Evolutionary conservation across 2,113 vertebrate genomes (phyloP), one percentile per base, ranked within the genome.

Genomic region (Anser brachyrhynchus): DNA sequence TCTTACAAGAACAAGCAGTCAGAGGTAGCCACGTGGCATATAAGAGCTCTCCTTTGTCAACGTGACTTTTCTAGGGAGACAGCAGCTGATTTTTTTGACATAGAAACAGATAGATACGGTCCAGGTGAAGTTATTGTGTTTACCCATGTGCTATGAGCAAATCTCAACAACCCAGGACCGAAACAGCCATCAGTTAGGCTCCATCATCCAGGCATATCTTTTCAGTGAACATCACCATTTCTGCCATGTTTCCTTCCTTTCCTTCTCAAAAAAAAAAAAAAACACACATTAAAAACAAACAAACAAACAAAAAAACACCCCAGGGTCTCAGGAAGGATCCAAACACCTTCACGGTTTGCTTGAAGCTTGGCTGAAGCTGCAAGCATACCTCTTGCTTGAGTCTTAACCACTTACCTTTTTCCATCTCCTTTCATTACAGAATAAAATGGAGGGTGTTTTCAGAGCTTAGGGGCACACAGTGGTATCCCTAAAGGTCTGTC

Each of bases 391-490:
- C 41, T 22, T 51, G n/a, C 35, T 54, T 62, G 86, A 55, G 31
- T 8, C 86, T n/a, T 4, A 10, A 46, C 31, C 29, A 9, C 14
- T 8, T 37, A 9, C 8, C 28, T 31, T 61, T 41, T 57, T 35
- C 65, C 44, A 28, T 23, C 46, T 64, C 20, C 11, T 39, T 20
- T 46, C 12, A 2, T 5, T 8, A n/a, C 11, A 11, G 3, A 35
- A n/a, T 59, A 73, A 31, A 43, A 19, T 0, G 0, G 6, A 14
- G 11, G 6, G 10, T 67, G 33, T 65, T 77, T 71, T 65, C 51
- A 25, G 51, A 41, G 25, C 0, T 3, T 3, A 4, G 4, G 33
- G n/a, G 18, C 14, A 35, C 1, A 1, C 26, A 23, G 1, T 1
- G 26, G 5, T 4, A 7, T 51, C 72, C 44, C 59, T 37, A 13